Conservation (phyloP, 2,113 vertebrate species). For the Orcinus orca region DNA sequence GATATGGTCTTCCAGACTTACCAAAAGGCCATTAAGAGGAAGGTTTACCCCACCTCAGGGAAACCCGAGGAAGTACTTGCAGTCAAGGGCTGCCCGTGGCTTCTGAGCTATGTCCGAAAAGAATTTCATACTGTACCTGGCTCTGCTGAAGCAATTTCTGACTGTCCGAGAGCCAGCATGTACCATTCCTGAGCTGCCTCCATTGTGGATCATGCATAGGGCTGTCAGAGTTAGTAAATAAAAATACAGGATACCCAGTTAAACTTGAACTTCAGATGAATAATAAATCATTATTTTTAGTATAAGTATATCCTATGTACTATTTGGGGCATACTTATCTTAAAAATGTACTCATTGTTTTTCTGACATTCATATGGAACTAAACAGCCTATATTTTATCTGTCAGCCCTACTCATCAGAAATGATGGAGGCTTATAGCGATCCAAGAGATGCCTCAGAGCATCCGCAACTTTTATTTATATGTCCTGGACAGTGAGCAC, state of each 20-base stretch:
- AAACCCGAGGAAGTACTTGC: neutral
- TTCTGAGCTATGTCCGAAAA: neutral
- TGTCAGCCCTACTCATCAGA: too few relatives aligned
- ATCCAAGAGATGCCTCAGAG: too few relatives aligned
- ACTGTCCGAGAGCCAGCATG: neutral
- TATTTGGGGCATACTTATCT: neutral
- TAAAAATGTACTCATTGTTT: neutral
- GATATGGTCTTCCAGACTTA: neutral
- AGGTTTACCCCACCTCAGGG: neutral
- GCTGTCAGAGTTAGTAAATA: neutral
- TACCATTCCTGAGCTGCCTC: neutral
- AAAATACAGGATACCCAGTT: neutral
- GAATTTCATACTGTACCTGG: neutral
- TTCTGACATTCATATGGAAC: conserved; percentile 11
- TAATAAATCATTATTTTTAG: neutral
- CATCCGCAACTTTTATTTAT: too few relatives aligned
- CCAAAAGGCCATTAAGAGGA: neutral
- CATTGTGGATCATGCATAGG: neutral
- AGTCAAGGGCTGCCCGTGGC: neutral
- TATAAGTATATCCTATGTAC: neutral
- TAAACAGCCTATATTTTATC: neutral
- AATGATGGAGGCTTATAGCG: too few relatives aligned
- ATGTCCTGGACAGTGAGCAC: too few relatives aligned
- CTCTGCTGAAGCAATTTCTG: neutral
- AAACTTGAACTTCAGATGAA: neutral